Conservation (phyloP, 2,888 invertebrate species). For the Autographa pulchrina region DNA sequence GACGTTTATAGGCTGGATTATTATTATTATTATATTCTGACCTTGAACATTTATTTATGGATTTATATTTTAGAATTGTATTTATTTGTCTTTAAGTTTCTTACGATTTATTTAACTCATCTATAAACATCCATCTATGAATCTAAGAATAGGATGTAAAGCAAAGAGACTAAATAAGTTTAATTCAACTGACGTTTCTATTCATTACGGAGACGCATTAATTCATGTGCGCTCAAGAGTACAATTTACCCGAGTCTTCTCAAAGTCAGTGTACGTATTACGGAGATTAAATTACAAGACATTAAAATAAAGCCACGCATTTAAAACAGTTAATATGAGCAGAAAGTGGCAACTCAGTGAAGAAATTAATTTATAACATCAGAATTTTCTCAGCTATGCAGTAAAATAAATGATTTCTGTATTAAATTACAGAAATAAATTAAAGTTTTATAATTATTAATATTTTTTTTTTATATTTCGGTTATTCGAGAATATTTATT, state of each 20-base stretch:
- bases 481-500: no score
- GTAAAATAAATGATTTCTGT: neutral
- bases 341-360: slow-evolving; percentile 19
- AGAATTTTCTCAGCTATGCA: neutral
- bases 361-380: neutral
- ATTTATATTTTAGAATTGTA: no score
- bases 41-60: no score
- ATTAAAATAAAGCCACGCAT: slow-evolving; percentile 61
- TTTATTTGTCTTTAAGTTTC: no score
- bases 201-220: neutral
- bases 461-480: neutral
- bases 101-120: neutral
- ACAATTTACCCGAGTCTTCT: slow-evolving; percentile 20
- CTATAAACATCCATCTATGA: neutral
- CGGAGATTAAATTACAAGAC: slow-evolving; percentile 47
- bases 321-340: slow-evolving; percentile 50
- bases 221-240: slow-evolving; percentile 1
- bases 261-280: slow-evolving; percentile 49
- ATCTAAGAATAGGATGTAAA: neutral
- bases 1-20: no score
- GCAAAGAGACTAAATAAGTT: neutral
- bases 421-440: neutral
- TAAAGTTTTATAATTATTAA: neutral
- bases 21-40: no score
- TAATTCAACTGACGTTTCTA: neutral